These are phyloP conservation scores for Saxicola maurus DNA, from an alignment of 2,797 vertebrate genomes.

Conservation along the genomic window DNA sequence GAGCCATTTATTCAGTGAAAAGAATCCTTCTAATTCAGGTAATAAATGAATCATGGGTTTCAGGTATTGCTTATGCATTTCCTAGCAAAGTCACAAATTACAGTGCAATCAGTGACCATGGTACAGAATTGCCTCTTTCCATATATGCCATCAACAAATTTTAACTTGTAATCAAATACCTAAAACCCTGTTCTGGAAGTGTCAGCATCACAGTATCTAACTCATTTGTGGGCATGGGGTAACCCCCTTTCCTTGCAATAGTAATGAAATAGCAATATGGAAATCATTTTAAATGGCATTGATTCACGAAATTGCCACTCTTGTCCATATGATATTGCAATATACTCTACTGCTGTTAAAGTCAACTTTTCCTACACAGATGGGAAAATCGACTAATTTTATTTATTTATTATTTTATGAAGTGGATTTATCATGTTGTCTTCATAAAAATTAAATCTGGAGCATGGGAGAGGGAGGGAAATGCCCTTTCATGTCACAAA, in stretches of 20 bases:
- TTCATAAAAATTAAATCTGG: not conserved
- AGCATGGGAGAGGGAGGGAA: not conserved
- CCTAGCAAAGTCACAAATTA: not conserved
- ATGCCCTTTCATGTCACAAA: not conserved
- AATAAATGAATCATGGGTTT: not conserved
- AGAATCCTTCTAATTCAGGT: not conserved
- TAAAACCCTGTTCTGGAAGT: not conserved
- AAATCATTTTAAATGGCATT: not conserved
- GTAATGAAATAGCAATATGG: not conserved
- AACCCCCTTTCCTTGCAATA: not conserved
- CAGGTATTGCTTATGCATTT: not conserved
- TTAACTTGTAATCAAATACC: not conserved
- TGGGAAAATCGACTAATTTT: not conserved
- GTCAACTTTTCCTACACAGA: not conserved
- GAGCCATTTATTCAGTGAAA: not conserved
- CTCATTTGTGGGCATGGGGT: not conserved
- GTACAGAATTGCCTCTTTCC: not conserved
- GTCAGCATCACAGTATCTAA: not conserved
- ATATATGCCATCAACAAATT: not conserved
- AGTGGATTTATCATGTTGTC: not conserved
- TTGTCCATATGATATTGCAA: not conserved
- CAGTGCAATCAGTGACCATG: not conserved
- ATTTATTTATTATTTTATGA: not conserved
- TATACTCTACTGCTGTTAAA: not conserved
- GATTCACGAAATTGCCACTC: not conserved